Evolutionary conservation across 1,140 invertebrate genomes (phyloP), one percentile per base, ranked within the genome.

Genomic region (Formica exsecta): DNA sequence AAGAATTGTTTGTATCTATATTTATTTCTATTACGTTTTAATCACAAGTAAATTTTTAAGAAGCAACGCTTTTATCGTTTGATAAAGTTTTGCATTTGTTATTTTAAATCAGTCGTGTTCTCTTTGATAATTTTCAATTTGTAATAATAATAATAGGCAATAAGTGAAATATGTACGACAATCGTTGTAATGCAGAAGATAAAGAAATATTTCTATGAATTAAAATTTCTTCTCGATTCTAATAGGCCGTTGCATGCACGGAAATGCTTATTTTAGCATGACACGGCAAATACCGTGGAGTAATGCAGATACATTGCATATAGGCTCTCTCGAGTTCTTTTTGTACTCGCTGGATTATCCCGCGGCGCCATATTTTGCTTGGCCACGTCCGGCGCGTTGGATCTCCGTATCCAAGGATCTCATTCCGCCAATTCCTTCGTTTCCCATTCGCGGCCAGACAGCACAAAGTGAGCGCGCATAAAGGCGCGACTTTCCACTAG

Each of bases 381-480:
- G 88, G 88, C 88, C 87, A 83, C 68, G 85, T 89, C 87, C 87
- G 66, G 80, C 87, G 86, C 87, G 76, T 64, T 62, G 84, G 76
- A 51, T 51, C 75, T 86, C 80, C 84, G 84, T 86, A 89, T 89
- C 71, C 88, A 83, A 87, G 88, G 88, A 89, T 89, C 88, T 89
- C 88, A 89, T 89, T 89, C 87, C 84, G 74, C 48, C 86, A 75
- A 87, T 87, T 86, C 74, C 86, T 86, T 51, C 54, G 84, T 86
- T 79, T 71, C 83, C 84, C 65, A 85, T 86, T 86, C 76, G 87
- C 87, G 84, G 65, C 57, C 48, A 74, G 88, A 89, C 87, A 89
- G 87, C 87, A 89, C 88, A 89, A 89, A 89, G 88, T 89, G 77
- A 86, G 48, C 86, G 65, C 70, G 64, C 62, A 87, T 90, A 90